Evolutionary conservation across 2,888 invertebrate genomes (phyloP), one percentile per base, ranked within the genome.

Genomic region (Rhagium mordax): DNA sequence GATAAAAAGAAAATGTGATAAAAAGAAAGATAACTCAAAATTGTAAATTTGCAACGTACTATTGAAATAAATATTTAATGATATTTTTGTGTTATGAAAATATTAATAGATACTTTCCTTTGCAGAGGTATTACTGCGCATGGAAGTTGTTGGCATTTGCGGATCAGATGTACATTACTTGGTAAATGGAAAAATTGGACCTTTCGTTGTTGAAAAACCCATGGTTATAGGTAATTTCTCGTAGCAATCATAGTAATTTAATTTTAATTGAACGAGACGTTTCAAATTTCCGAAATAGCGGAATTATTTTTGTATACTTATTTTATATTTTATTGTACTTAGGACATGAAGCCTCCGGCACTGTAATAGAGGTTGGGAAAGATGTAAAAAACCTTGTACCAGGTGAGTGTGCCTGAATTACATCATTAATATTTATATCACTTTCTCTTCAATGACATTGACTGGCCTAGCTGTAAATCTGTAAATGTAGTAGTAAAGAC

Each of bases 141-240:
- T 98, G 95, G 94, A 94, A 85, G 93, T 94, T 78, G 97, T 98
- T 57, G 98, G 98, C n/a, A 98, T 99, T 83, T 99, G 98, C 86
- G 98, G 98, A 0, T 95, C 95, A 0, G 98, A 99, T 88, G 96
- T 99, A 4, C 98, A 98, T 88, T 98, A 98, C 88, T 92, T 96
- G 89, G 93, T 92, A 41, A 89, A 93, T 76, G 98, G 98, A 8
- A 87, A 91, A 16, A 98, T 98, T 85, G 98, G 96, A 0, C 92
- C 94, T 85, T 98, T 97, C 86, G 98, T 98, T 86, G 89, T 97
- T 29, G 91, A 92, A 73, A 91, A 92, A 61, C 98, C 98, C 7
- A 97, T 98, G 97, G 91, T 98, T 29, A 94, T 98, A 85, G 98
- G 98, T 87, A 81, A 81, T 51, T 49, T 49, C 3, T 6, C 6